A percentile compares a stretch with the other conserved stretches of the same genome.
phyloP scores from a whole-genome alignment of 2,888 invertebrate species.

The Papilio gigon region DNA sequence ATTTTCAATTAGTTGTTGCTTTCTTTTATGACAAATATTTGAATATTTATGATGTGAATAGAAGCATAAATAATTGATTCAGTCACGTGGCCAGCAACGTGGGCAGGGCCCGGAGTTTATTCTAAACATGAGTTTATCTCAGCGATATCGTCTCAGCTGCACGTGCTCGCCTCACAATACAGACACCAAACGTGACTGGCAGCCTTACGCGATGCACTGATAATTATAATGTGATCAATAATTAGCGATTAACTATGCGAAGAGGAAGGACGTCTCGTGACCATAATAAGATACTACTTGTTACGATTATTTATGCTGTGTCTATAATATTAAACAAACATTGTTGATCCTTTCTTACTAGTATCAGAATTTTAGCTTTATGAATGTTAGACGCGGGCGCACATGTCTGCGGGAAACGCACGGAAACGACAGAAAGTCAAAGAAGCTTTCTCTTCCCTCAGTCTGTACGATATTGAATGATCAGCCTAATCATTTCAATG shows the following conservation, averaged over 20 bases:
- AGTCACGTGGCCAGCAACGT: conserved; percentile 29
- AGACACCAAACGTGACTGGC: conserved; percentile 33
- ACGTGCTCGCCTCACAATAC: conserved; percentile 27
- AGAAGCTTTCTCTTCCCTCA: neutral
- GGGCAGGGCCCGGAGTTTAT: conserved; percentile 20
- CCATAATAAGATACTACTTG: conserved; percentile 13
- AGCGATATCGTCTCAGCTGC: conserved; percentile 25
- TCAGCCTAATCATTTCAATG: neutral
- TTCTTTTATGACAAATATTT: neutral
- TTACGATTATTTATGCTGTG: neutral
- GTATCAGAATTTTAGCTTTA: too few species aligned
- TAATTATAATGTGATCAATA: conserved; percentile 34
- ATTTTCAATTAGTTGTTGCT: neutral
- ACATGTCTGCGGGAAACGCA: too few species aligned
- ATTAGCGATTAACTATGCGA: conserved; percentile 21
- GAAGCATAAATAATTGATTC: conserved; percentile 15
- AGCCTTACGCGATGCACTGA: conserved; percentile 29
- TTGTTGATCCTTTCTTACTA: neutral
- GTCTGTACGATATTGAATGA: neutral
- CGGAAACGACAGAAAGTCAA: neutral
- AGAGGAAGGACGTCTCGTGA: conserved; percentile 33
- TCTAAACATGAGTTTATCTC: conserved; percentile 36
- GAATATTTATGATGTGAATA: neutral
- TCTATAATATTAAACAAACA: neutral
- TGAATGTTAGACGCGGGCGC: too few species aligned